A percentile compares a stretch with the other conserved stretches of the same genome.
Evolutionary conservation across 2,888 invertebrate species (phyloP).

Genomic region (Drosophila quinaria): DNA sequence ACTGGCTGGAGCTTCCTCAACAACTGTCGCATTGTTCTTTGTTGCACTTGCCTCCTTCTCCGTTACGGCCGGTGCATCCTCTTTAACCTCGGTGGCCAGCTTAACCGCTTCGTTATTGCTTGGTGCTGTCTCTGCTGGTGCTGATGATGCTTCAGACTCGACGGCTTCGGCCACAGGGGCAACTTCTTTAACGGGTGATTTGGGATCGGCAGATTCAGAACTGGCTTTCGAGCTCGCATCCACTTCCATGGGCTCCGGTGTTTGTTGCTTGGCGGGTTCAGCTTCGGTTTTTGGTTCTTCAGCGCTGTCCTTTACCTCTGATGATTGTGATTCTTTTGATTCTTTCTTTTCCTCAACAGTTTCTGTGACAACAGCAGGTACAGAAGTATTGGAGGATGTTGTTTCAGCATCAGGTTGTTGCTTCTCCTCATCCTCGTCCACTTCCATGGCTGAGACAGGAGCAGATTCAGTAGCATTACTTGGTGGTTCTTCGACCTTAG

Average conservation of each 20-base stretch:
- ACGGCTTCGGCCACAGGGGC: slow-evolving; percentile 20
- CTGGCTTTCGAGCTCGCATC: slow-evolving; percentile 72
- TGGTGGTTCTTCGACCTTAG: slow-evolving; percentile 47
- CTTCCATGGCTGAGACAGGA: slow-evolving; percentile 56
- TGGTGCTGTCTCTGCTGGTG: slow-evolving; percentile 22
- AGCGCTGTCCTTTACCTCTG: slow-evolving; percentile 29
- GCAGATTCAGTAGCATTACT: slow-evolving; percentile 41
- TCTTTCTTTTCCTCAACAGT: slow-evolving; percentile 32
- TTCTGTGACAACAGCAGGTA: slow-evolving; percentile 47
- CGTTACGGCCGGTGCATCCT: slow-evolving; percentile 32
- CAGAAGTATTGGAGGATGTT: slow-evolving; percentile 33
- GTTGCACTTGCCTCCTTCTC: slow-evolving; percentile 29
- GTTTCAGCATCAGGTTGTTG: slow-evolving; percentile 18
- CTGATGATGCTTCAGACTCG: slow-evolving; percentile 15
- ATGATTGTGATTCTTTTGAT: slow-evolving; percentile 15
- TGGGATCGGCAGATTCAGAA: slow-evolving; percentile 36
- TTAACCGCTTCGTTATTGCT: slow-evolving; percentile 52
- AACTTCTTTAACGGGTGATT: slow-evolving; percentile 33
- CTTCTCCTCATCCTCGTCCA: slow-evolving; percentile 50
- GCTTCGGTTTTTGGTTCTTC: slow-evolving; percentile 42
- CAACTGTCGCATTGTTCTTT: slow-evolving; percentile 34
- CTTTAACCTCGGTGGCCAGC: slow-evolving; percentile 45
- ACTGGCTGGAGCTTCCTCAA: slow-evolving; percentile 36
- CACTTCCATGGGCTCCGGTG: slow-evolving; percentile 84
- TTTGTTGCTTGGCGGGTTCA: slow-evolving; percentile 61